A percentile compares a stretch with the other conserved stretches of the same genome.
Conservation (phyloP, 1,140 invertebrate genomes). For the Alviniconcha marisindica region DNA sequence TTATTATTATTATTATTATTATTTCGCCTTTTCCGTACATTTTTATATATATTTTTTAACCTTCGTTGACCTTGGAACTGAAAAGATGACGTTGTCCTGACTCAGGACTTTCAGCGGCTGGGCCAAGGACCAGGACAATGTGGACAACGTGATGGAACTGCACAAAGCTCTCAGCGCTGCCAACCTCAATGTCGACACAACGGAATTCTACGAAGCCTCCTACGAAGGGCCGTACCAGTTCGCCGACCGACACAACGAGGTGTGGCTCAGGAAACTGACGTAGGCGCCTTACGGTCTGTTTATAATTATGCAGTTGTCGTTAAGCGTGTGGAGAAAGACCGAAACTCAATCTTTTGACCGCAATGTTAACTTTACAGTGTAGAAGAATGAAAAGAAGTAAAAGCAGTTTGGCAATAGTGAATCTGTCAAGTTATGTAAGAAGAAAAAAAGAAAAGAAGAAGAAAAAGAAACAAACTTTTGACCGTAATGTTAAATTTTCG, state of each 20-base stretch:
- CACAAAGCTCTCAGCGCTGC: not conserved
- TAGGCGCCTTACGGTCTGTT: no score
- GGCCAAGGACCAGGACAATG: not conserved
- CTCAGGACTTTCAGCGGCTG: conserved; percentile 4
- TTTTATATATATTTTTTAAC: not conserved
- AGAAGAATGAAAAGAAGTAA: no score
- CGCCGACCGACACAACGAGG: conserved; percentile 55
- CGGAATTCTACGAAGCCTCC: conserved; percentile 33
- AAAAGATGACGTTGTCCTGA: not conserved
- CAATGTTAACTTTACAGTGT: no score
- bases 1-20: no score
- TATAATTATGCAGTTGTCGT: no score
- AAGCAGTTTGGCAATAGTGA: no score
- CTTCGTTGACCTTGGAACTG: not conserved
- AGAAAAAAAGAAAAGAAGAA: no score
- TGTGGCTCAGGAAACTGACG: conserved; percentile 49
- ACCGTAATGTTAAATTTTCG: no score
- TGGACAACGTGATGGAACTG: not conserved
- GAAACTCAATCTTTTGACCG: no score
- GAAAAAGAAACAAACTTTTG: no score
- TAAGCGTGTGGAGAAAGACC: no score
- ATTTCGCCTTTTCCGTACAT: not conserved
- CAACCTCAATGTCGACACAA: not conserved
- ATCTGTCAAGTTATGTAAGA: no score
- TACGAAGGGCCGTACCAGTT: conserved; percentile 60